phyloP scores from a whole-genome alignment of 2,888 invertebrate species.

The Yponomeuta sedellus region DNA sequence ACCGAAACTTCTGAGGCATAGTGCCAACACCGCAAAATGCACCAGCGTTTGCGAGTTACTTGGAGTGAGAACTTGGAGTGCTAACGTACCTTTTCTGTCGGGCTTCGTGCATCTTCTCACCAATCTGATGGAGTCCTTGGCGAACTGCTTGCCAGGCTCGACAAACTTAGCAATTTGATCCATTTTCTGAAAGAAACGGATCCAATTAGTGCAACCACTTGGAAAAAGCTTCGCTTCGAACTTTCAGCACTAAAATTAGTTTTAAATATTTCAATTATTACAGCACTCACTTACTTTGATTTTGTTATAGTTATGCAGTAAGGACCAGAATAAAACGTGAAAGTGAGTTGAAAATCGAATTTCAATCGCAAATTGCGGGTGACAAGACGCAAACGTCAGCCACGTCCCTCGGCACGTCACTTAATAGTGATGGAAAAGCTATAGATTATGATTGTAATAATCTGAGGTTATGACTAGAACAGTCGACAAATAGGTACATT shows the following conservation, averaged over 20 bases:
- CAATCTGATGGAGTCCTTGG: constrained; percentile 98
- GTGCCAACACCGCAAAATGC: constrained; percentile 14
- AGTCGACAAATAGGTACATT: too few species aligned
- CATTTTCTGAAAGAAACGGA: constrained; percentile 79
- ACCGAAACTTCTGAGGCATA: background rate
- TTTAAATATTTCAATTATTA: background rate
- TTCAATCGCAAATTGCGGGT: background rate
- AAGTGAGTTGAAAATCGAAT: constrained; percentile 6
- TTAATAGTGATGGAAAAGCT: constrained; percentile 24
- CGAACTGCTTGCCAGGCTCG: constrained; percentile 96
- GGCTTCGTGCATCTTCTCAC: constrained; percentile 99
- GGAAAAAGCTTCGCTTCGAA: background rate
- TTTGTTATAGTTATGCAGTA: background rate
- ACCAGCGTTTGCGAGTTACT: background rate
- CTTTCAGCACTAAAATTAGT: background rate
- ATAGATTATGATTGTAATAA: background rate
- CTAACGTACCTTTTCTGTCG: constrained; percentile 91
- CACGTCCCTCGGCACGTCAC: constrained; percentile 70
- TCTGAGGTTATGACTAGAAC: too few species aligned
- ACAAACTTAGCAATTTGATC: constrained; percentile 97
- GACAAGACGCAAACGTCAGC: constrained; percentile 58
- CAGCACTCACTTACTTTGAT: constrained; percentile 5
- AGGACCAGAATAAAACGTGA: constrained; percentile 7
- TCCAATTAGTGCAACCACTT: background rate
- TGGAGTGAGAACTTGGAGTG: background rate